phyloP scores from a whole-genome alignment of 2,113 vertebrate species.

The Corythoichthys haematopterus region DNA sequence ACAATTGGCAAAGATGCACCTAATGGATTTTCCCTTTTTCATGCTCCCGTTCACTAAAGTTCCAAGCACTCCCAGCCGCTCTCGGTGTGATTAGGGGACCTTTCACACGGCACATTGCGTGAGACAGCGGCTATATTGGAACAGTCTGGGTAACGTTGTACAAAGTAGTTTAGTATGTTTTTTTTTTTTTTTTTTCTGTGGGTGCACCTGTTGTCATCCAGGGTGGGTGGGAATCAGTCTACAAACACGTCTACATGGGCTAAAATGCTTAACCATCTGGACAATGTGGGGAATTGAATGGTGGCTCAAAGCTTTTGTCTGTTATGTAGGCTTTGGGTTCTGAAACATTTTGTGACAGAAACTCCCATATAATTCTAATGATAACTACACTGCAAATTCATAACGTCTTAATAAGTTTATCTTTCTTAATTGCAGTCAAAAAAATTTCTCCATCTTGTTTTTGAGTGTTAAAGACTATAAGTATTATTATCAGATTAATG shows the following conservation, averaged over 20 bases:
- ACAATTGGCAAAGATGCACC: slow-evolving; percentile 18
- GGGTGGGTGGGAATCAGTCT: neutral
- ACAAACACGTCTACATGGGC: neutral
- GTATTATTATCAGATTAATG: no score
- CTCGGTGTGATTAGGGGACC: slow-evolving; percentile 46
- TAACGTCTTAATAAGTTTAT: no score
- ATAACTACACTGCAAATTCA: no score
- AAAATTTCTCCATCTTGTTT: no score
- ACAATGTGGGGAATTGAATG: slow-evolving; percentile 11
- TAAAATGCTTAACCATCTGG: slow-evolving; percentile 48
- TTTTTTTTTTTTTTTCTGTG: neutral
- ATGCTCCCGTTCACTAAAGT: slow-evolving; percentile 10
- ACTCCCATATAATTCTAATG: no score
- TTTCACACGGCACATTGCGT: slow-evolving; percentile 51
- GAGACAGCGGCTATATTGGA: slow-evolving; percentile 27
- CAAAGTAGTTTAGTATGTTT: neutral
- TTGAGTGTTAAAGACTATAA: no score
- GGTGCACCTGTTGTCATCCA: slow-evolving; percentile 1
- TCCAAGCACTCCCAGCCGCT: slow-evolving; percentile 31
- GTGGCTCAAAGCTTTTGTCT: slow-evolving; percentile 25
- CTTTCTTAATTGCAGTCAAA: no score
- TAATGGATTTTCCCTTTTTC: slow-evolving; percentile 35
- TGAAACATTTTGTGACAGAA: no score
- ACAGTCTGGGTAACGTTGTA: slow-evolving; percentile 7
- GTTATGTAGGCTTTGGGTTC: neutral